These are phyloP conservation scores for Apostichopus leukothele DNA, from an alignment of 53 echinoderm and acorn worm species.

Conservation along the genomic window DNA sequence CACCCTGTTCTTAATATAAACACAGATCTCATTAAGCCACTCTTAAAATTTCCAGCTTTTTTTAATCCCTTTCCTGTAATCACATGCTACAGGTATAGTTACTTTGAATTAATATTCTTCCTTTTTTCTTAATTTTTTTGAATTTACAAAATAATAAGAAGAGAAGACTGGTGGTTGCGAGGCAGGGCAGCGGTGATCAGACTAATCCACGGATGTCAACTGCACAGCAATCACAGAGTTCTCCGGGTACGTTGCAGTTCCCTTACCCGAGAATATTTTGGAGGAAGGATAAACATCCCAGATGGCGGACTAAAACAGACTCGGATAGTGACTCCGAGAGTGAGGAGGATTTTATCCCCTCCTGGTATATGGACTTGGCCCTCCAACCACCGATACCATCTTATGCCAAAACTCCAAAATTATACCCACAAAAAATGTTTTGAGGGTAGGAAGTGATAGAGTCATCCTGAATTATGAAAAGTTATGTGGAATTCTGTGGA, in stretches of 20 bases:
- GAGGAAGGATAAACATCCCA: not conserved
- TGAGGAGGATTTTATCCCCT: conserved; percentile 1
- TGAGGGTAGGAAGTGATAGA: not conserved
- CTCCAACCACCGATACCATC: conserved; percentile 5
- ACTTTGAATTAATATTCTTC: no score
- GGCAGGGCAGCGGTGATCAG: no score
- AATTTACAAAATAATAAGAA: not conserved
- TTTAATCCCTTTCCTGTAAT: no score
- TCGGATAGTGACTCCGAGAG: not conserved
- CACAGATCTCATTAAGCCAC: no score
- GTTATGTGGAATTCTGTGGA: no score
- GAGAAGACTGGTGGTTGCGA: not conserved
- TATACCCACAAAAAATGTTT: conserved; percentile 41
- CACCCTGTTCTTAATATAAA: no score
- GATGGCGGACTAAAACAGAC: not conserved
- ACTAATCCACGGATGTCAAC: not conserved
- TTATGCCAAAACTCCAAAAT: not conserved
- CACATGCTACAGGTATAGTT: no score
- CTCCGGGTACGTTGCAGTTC: not conserved
- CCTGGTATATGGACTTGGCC: conserved; percentile 28
- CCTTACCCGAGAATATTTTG: not conserved
- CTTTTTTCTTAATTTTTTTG: no score
- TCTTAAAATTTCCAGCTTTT: no score
- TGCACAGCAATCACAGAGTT: not conserved
- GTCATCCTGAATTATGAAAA: no score